Evolutionary conservation across 2,113 vertebrate species (phyloP).

Genomic region (Siniperca knerii): DNA sequence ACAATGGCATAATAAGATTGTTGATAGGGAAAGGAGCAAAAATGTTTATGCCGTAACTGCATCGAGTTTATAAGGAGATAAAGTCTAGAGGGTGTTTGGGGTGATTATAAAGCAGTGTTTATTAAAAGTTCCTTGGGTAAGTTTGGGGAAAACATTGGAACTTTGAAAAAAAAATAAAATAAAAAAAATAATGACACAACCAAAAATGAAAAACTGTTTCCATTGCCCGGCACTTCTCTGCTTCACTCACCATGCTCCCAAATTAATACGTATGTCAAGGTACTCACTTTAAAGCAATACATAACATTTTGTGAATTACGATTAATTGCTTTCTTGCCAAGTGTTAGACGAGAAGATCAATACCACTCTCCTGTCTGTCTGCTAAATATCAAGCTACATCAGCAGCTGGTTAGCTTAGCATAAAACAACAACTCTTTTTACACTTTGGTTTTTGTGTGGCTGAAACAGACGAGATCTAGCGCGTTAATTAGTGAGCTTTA

Average conservation of each 20-base stretch:
- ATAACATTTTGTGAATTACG: background rate
- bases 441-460: background rate
- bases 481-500: background rate
- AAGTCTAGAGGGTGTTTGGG: background rate
- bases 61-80: background rate
- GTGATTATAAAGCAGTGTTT: background rate
- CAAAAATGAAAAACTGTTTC: background rate
- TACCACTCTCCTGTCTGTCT: background rate
- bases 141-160: background rate
- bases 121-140: background rate
- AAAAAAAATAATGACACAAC: no score
- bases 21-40: background rate
- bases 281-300: background rate
- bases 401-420: background rate
- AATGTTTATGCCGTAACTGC: background rate
- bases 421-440: background rate
- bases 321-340: background rate
- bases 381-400: background rate
- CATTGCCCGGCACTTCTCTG: background rate
- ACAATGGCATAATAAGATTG: background rate
- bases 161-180: background rate
- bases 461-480: background rate
- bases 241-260: background rate
- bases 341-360: background rate
- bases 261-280: background rate